A percentile compares a stretch with the other conserved stretches of the same genome.
Conservation (phyloP, 2,113 vertebrate genomes). For the Labeo rohita region DNA sequence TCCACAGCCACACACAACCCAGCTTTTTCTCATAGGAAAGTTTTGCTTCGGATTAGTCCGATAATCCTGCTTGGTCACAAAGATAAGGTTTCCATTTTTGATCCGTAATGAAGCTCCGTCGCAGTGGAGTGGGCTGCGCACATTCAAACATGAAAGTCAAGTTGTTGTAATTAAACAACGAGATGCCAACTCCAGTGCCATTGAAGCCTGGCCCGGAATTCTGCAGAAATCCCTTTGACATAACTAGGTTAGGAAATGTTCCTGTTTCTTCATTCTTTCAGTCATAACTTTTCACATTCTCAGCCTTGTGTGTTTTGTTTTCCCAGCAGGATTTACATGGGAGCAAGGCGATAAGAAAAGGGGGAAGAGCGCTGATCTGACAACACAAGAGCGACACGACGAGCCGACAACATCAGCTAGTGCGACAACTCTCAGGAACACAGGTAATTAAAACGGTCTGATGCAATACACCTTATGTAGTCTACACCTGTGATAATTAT, state of each 20-base stretch:
- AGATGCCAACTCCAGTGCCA: conserved; percentile 51
- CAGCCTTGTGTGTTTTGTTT: conserved; percentile 8
- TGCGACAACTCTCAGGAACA: background rate
- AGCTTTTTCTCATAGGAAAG: background rate
- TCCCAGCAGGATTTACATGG: conserved; percentile 21
- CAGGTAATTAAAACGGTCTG: conserved; percentile 37
- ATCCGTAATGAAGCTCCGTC: conserved; percentile 7
- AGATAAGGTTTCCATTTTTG: conserved; percentile 2
- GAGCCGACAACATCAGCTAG: conserved; percentile 30
- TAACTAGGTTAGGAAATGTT: conserved; percentile 73
- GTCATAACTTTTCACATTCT: conserved; percentile 13
- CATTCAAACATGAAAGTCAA: conserved; percentile 49
- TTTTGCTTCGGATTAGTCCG: background rate
- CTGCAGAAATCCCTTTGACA: conserved; percentile 68
- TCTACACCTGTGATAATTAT: conserved; percentile 4
- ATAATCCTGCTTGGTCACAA: background rate
- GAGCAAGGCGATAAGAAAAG: conserved; percentile 13
- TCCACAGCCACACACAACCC: background rate
- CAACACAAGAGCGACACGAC: background rate
- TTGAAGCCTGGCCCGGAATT: conserved; percentile 65
- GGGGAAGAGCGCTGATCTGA: conserved; percentile 13
- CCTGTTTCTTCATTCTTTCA: conserved; percentile 37
- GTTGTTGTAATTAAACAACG: conserved; percentile 65
- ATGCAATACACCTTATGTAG: background rate
- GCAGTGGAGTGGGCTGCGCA: conserved; percentile 23